Percentiles rank a stretch among this genome's conserved stretches.
Conservation (phyloP, 2,797 vertebrate species). For the Loris lydekkerianus region DNA sequence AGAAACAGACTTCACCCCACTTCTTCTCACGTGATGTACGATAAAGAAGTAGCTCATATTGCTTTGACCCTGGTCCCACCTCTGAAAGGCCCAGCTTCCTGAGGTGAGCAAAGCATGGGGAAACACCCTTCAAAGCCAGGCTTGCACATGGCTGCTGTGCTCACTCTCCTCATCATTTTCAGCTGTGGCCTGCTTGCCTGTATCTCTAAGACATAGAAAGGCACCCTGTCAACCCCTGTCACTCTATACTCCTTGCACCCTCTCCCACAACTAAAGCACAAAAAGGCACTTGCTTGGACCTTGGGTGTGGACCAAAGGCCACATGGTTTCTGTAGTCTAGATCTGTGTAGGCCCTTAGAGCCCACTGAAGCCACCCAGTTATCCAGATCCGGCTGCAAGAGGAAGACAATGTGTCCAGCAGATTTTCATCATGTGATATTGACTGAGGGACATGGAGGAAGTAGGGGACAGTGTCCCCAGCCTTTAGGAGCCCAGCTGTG, state of each 20-base stretch:
- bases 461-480: background rate
- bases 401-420: background rate
- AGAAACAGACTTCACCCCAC: background rate
- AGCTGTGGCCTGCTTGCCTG: background rate
- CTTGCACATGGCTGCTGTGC: background rate
- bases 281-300: background rate
- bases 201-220: background rate
- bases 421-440: background rate
- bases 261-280: background rate
- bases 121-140: background rate
- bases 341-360: too few species aligned
- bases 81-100: background rate
- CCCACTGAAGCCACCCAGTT: background rate
- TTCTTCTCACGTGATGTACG: background rate
- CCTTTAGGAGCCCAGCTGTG: background rate
- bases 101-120: background rate
- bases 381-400: background rate
- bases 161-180: background rate
- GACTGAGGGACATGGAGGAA: background rate
- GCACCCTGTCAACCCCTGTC: background rate
- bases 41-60: background rate
- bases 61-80: too few species aligned
- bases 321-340: background rate
- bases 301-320: background rate
- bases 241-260: fast-evolving